Evolutionary conservation across 2,797 vertebrate genomes (phyloP).

Genomic region (Centroberyx gerrardi): DNA sequence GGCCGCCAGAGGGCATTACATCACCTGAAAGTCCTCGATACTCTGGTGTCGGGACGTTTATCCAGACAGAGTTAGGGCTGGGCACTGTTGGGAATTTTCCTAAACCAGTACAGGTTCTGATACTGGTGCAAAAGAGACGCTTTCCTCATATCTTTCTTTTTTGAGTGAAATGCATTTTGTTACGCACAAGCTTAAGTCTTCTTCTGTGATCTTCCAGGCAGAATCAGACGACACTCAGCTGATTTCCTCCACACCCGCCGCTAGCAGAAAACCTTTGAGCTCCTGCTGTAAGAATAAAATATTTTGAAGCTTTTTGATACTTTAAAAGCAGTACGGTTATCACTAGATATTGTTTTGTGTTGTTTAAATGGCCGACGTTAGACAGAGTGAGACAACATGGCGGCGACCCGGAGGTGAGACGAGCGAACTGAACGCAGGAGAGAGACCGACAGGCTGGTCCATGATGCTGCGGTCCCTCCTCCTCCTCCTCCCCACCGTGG

Average conservation of each 20-base stretch:
- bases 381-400: not conserved
- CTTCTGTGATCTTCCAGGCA: not conserved
- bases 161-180: too few relatives aligned
- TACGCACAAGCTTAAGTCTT: not conserved
- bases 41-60: too few relatives aligned
- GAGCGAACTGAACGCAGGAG: not conserved
- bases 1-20: too few relatives aligned
- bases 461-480: not conserved
- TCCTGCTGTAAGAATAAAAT: not conserved
- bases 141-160: too few relatives aligned
- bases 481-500: conserved; percentile 9
- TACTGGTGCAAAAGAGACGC: too few relatives aligned
- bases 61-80: too few relatives aligned
- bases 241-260: not conserved
- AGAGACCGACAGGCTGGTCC: not conserved
- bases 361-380: not conserved
- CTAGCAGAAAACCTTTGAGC: not conserved
- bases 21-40: too few relatives aligned
- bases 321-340: not conserved
- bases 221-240: not conserved
- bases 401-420: conserved; percentile 7
- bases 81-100: too few relatives aligned
- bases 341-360: conserved; percentile 9
- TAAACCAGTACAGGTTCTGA: too few relatives aligned
- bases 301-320: not conserved